Evolutionary conservation across 2,797 vertebrate genomes (phyloP), one percentile per base, ranked within the genome.

Genomic region (Garrulus glandarius): DNA sequence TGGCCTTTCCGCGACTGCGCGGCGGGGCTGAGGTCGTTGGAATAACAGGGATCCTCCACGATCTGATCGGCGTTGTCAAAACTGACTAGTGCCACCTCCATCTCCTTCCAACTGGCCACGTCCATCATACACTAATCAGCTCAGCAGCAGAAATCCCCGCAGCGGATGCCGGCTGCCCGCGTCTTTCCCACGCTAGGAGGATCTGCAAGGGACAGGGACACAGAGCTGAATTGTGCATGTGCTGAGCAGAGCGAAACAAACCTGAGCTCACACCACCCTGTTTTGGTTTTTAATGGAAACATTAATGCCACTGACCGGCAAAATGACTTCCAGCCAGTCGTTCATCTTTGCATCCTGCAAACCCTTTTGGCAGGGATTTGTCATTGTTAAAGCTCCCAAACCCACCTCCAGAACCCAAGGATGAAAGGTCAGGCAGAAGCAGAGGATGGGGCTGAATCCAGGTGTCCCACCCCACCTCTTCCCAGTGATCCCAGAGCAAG

Each of bases 71-170:
- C 97, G 93, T 99, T 99, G 91, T 99, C 99, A 88, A 99, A 99
- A 94, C 98, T 98, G 93, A 99, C 99, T 23, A 99, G 98, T 44
- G 99, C 99, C 96, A 99, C 99, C 97, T 99, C 99, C 99, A 99
- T 99, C 94, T 97, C 97, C 89, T 97, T 98, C 95, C 97, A 98
- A 96, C 97, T 93, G 97, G 97, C 95, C 96, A 97, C 95, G 94
- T 98, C 96, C 96, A 98, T 98, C 95, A 97, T 97, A 97, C 57
- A 57, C 93, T 96, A 95, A 97, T 96, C 97, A 97, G 95, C 84
- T 95, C 69, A 92, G 90, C 74, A 84, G 96, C 96, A 87, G 91
- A 97, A 96, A 95, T 93, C 95, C 96, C 91, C 39, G 14, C 84
- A 7, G 67, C 60, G 13, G 77, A 74, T 27, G 64, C 88, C 69